Percentiles rank a stretch among this genome's conserved stretches.
Conservation (phyloP, 2,113 vertebrate species). For the Raja brachyura region DNA sequence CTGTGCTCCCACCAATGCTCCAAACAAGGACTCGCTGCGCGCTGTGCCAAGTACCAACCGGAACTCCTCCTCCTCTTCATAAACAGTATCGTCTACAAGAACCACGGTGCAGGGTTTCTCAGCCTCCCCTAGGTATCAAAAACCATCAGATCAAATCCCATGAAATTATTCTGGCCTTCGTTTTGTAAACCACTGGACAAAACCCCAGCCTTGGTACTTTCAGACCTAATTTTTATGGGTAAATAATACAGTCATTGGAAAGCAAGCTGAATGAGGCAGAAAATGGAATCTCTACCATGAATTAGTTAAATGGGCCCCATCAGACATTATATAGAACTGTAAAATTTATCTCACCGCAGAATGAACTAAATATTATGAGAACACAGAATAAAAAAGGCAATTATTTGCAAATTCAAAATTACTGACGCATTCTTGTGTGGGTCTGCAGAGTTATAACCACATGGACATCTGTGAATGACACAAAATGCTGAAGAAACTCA, state of each 20-base stretch:
- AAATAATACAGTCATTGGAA: background rate
- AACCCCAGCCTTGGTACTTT: background rate
- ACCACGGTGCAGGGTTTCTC: conserved; percentile 67
- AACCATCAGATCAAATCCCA: background rate
- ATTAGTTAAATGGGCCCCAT: background rate
- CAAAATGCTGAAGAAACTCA: too few relatives aligned
- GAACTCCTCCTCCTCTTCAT: conserved; percentile 73
- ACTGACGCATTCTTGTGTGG: background rate
- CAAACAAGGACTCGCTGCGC: conserved; percentile 63
- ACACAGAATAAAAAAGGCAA: background rate
- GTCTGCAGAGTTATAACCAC: background rate
- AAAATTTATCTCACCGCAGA: background rate
- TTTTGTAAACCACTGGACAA: background rate
- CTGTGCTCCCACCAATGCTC: conserved; percentile 63
- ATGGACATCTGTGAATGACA: too few relatives aligned
- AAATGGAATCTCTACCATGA: background rate
- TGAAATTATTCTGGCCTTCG: background rate
- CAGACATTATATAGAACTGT: background rate
- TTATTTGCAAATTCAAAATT: background rate
- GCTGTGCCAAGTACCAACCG: conserved; percentile 64
- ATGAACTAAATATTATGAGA: background rate
- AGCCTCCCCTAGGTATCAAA: conserved; percentile 58
- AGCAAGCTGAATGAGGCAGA: background rate
- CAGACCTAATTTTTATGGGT: background rate
- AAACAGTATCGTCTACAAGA: conserved; percentile 63